Evolutionary conservation across 2,888 invertebrate genomes (phyloP), one percentile per base, ranked within the genome.

Genomic region (Phyllotreta striolata): DNA sequence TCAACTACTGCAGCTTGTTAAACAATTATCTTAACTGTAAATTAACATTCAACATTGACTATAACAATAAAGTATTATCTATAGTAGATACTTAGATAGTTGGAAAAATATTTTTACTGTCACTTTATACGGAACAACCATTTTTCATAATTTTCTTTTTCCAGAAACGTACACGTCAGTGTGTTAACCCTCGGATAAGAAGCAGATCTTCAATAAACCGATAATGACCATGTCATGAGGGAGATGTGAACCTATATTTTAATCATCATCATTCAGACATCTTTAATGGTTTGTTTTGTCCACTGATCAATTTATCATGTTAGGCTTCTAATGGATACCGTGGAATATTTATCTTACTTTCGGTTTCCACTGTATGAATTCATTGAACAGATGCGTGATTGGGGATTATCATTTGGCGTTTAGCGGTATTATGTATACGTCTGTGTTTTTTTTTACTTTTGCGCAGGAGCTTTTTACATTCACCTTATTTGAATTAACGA

Each of bases 231-330:
- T 74, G 75, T 76, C 76, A 76, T 73, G 74, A 76, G 78, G 77
- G 79, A 77, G 78, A 77, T 74, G 75, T 70, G 54, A 61, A 57
- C 58, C 63, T 55, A 62, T 73, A 80, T 77, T 79, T 80, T 79
- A 81, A 81, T 81, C 80, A 81, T 81, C 80, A 77, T 81, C 80
- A 81, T 81, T 80, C 80, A 79, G 77, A 74, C 69, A 76, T 78
- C 79, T 78, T 51, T 80, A 80, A 80, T 80, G 80, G 80, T 79
- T 76, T 76, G 77, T 77, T 79, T 80, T 80, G 80, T 80, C 80
- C 80, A 78, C 77, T 76, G 74, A 75, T 76, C 79, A 73, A 80
- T 80, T 76, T 79, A 78, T 79, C 79, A 79, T 72, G 70, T 52
- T 68, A 64, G 74, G 72, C 72, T 72, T 72, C 73, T 78, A 79